Base-by-base conservation (phyloP, 2,888 invertebrate genomes). In the Cepaea hortensis region DNA sequence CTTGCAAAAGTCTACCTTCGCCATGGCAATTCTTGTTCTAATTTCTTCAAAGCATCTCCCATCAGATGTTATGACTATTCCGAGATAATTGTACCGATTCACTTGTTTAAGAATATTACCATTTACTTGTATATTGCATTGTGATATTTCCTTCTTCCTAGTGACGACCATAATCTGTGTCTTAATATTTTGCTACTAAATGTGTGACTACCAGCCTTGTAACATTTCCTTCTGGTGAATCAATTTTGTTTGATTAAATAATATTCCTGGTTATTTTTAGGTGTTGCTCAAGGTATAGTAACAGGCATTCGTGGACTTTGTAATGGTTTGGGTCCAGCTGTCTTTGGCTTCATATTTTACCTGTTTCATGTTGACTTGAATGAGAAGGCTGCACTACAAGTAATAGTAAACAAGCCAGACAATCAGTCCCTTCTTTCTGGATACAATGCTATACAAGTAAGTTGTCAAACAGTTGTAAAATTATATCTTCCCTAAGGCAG, bases 271-370 rank as follows among this genome's bases (percentile, higher is more conserved):
- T 35, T 35, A 13, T 70, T 70, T 89, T 1, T 90, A 94, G 94
- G 94, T 89, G 94, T 94, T 48, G 94, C 94, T 88, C 98, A 98
- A 95, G 99, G 99, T 89, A 98, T 99, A 96, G 98, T 99, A 83
- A 99, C 99, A 0, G 99, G 99, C 75, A 99, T 99, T 96, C 96
- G 99, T 89, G 99, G 99, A 0, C 96, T 99, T 82, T 99, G 99
- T 94, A 98, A 99, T 94, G 99, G 99, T 23, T 96, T 99, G 83
- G 99, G 99, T 0, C 99, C 99, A 0, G 99, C 99, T 76, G 97
- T 99, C 96, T 99, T 98, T 94, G 99, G 99, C 35, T 96, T 99
- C 91, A 98, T 99, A 92, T 99, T 99, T 95, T 99, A 98, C 95
- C 95, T 99, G 93, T 99, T 99, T 95, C 98, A 99, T 95, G 99